These are phyloP conservation scores for Podocnemis expansa DNA, from an alignment of 2,113 vertebrate genomes.

Conservation along the genomic window DNA sequence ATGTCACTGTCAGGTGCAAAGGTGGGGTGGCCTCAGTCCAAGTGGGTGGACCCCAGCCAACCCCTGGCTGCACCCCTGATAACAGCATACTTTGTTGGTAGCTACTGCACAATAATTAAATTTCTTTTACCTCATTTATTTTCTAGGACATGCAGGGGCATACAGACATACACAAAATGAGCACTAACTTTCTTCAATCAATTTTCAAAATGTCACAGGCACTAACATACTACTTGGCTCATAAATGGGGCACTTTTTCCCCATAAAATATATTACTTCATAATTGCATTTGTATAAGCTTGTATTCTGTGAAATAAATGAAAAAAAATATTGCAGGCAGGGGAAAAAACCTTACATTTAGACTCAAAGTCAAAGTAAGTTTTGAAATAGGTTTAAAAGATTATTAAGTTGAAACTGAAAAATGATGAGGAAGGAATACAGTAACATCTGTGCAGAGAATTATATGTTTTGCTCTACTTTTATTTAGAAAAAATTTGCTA, in stretches of 20 bases:
- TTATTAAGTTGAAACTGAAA: not conserved
- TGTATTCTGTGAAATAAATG: not conserved
- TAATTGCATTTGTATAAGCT: not conserved
- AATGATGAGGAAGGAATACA: rapidly evolving
- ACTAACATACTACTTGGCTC: not conserved
- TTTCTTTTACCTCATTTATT: not conserved
- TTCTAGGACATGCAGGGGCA: not conserved
- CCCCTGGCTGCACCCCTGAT: too few relatives aligned
- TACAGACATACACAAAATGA: not conserved
- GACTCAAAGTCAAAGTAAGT: not conserved
- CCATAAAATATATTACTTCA: not conserved
- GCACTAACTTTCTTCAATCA: not conserved
- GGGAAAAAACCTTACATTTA: not conserved
- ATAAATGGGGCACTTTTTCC: not conserved
- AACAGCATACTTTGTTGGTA: rapidly evolving
- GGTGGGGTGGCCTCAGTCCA: too few relatives aligned
- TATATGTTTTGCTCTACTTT: not conserved
- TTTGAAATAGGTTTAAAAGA: not conserved
- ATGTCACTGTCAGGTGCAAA: too few relatives aligned
- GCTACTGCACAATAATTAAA: not conserved
- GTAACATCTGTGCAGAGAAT: not conserved
- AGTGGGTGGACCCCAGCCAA: too few relatives aligned
- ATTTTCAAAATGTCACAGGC: not conserved
- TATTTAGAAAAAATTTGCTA: not conserved
- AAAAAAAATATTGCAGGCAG: not conserved